A percentile compares a stretch with the other conserved stretches of the same genome.
Conservation (phyloP, 2,113 vertebrate species). For the Oreotragus oreotragus region DNA sequence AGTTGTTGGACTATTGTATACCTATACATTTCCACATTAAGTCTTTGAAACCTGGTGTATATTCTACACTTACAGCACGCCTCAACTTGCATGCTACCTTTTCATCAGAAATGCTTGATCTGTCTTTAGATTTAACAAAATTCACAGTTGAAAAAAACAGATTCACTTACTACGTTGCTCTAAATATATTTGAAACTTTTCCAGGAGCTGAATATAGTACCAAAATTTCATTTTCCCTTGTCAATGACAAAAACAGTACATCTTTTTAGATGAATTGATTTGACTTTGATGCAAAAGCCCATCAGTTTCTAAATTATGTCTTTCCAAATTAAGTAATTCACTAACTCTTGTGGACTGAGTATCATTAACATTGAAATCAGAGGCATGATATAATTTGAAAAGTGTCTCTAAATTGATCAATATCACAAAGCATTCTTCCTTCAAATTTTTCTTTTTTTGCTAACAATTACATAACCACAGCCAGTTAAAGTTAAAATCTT, state of each 20-base stretch:
- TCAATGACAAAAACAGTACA: background rate
- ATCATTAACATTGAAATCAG: background rate
- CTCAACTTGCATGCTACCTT: background rate
- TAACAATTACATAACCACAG: background rate
- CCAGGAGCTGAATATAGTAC: background rate
- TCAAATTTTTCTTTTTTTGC: background rate
- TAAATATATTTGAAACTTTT: background rate
- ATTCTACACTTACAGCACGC: background rate
- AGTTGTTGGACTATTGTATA: background rate
- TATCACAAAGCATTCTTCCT: background rate
- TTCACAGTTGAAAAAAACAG: background rate
- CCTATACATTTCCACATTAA: background rate
- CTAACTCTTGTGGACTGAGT: background rate
- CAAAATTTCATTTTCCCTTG: background rate
- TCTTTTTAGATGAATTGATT: background rate
- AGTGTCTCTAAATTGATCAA: background rate
- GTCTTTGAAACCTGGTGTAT: background rate
- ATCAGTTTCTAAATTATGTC: background rate
- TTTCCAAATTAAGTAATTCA: background rate
- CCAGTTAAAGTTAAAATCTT: background rate
- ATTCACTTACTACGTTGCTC: background rate
- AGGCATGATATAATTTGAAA: background rate
- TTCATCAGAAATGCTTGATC: background rate
- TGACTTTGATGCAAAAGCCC: background rate
- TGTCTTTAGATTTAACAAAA: constrained; percentile 1